Base-by-base conservation (phyloP, 2,113 vertebrate species). In the Nothocercus nigrocapillus region DNA sequence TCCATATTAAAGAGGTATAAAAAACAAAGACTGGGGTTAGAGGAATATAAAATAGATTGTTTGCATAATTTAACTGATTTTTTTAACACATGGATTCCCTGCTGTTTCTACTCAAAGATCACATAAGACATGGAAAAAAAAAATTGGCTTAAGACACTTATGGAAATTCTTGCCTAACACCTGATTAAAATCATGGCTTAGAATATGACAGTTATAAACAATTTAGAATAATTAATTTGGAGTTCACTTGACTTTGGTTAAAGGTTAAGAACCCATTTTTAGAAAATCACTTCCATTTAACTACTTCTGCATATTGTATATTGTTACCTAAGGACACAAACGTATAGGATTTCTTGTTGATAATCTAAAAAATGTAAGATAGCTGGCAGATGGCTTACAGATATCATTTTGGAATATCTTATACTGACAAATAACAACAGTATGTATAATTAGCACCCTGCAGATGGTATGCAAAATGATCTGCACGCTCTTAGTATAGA, bases 351-450 rank as follows among this genome's bases (percentile, higher is more conserved):
- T 93, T 95, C 79, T 96, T 96, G 72, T 79, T 95, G 93, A 91
- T 89, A 89, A 96, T 97, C 89, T 92, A 88, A 96, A 89, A 95
- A 96, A 92, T 98, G 92, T 95, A 96, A 97, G 96, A 92, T 92
- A 95, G 85, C 88, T 96, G 94, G 95, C 97, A 98, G 97, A 97
- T 97, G 96, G 96, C 96, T 98, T 81, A 38, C 87, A 97, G 96
- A 97, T 97, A 97, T 85, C 91, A 97, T 96, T 98, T 96, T 96
- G 95, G 97, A 97, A 97, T 97, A 96, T 93, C 96, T 97, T 97
- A 96, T 81, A 94, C 95, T 97, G 97, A 97, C 97, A 97, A 98
- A 97, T 96, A 97, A 90, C 85, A 96, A 89, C 9, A 34, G 91
- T 94, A 84, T 92, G 79, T 97, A 98, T 98, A 98, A 98, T 98